These are phyloP conservation scores for Triplophysa rosa DNA, from an alignment of 2,113 vertebrate genomes.

Conservation along the genomic window DNA sequence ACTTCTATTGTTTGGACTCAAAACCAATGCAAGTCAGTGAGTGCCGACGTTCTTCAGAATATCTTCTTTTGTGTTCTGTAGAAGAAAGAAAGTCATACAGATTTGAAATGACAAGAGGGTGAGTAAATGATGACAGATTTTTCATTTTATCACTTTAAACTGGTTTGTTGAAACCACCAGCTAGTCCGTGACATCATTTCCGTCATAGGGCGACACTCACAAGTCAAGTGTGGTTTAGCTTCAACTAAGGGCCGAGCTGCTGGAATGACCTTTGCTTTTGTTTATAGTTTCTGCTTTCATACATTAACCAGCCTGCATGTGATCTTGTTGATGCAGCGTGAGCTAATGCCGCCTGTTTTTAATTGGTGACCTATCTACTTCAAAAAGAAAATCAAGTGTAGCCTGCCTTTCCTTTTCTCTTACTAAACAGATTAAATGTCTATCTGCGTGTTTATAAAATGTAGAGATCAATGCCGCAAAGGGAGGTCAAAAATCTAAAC, in stretches of 20 bases:
- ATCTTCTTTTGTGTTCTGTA: no score
- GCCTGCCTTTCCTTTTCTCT: not conserved
- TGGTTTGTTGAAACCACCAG: not conserved
- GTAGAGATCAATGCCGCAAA: not conserved
- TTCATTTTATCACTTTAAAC: no score
- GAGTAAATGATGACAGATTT: no score
- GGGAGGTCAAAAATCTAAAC: not conserved
- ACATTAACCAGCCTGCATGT: conserved; percentile 20
- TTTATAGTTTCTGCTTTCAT: conserved; percentile 29
- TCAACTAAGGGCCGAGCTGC: not conserved
- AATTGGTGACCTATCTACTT: not conserved
- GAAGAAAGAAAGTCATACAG: no score
- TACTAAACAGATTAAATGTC: not conserved
- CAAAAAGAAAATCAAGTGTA: not conserved
- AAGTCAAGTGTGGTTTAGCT: not conserved
- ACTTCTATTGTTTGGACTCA: no score
- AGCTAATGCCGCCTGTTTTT: not conserved
- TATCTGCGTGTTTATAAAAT: not conserved
- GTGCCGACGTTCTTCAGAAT: no score
- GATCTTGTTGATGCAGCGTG: not conserved
- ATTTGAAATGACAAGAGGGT: no score
- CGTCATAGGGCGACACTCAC: not conserved
- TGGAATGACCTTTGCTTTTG: conserved; percentile 29
- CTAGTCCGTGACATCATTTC: conserved; percentile 9
- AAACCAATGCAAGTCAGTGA: no score